phyloP scores from a whole-genome alignment of 2,113 vertebrate genomes.

The Illadopsis cleaveri region DNA sequence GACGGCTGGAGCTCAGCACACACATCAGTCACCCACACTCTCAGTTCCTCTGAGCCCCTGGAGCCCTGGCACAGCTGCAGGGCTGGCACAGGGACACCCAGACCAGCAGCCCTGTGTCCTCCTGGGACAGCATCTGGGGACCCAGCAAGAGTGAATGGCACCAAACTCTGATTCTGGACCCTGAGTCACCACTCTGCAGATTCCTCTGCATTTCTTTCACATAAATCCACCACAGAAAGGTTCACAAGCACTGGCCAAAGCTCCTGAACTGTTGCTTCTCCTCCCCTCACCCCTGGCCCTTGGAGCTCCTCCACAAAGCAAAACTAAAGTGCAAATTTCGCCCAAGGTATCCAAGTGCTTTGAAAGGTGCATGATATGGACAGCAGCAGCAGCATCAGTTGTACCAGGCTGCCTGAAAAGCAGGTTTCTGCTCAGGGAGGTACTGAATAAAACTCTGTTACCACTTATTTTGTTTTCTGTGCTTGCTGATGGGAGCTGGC shows the following conservation, averaged over 20 bases:
- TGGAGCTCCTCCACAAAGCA: background rate
- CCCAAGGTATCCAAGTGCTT: background rate
- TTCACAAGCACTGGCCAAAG: background rate
- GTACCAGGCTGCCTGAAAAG: background rate
- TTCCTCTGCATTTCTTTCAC: background rate
- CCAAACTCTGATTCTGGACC: too few relatives aligned
- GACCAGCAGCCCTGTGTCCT: background rate
- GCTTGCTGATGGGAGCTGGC: background rate
- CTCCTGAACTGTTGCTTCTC: background rate
- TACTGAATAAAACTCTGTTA: background rate
- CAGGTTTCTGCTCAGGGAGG: background rate
- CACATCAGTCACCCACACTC: rapidly evolving
- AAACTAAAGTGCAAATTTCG: background rate
- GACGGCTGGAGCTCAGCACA: background rate
- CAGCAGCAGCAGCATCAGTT: background rate
- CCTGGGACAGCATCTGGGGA: background rate
- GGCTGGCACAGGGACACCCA: background rate
- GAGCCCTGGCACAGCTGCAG: background rate
- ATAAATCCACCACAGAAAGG: background rate
- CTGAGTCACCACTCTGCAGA: background rate
- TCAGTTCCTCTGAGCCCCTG: background rate
- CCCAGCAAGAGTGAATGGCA: background rate
- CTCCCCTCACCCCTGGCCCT: background rate
- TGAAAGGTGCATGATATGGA: rapidly evolving
- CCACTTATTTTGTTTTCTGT: background rate